phyloP scores from a whole-genome alignment of 1,140 invertebrate species.

The Procambarus virginalis region DNA sequence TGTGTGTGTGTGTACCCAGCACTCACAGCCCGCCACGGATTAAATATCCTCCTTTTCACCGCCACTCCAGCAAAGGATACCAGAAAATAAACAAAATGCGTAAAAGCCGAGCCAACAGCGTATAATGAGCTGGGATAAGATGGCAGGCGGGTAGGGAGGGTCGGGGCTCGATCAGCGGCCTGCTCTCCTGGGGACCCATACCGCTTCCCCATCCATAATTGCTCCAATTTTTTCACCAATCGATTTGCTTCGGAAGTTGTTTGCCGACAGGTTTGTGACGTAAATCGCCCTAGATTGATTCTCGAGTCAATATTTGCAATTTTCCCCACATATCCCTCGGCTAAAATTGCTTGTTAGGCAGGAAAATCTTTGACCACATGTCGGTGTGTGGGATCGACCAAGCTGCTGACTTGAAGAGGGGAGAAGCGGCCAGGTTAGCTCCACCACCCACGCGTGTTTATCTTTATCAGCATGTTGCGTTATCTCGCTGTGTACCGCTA shows the following conservation, averaged over 20 bases:
- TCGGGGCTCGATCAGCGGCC: background rate
- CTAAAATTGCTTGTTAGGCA: constrained; percentile 18
- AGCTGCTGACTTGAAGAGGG: background rate
- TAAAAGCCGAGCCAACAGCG: background rate
- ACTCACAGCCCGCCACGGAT: background rate
- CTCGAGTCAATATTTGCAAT: constrained; percentile 18
- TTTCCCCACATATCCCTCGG: constrained; percentile 9
- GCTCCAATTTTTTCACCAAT: constrained; percentile 6
- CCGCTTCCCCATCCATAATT: background rate
- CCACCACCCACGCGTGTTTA: no score
- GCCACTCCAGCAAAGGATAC: background rate
- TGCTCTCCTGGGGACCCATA: background rate
- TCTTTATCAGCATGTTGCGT: no score
- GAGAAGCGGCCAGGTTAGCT: background rate
- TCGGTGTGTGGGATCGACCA: background rate
- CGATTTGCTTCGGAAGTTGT: constrained; percentile 12
- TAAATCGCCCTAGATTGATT: constrained; percentile 15
- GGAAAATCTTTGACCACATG: constrained; percentile 6
- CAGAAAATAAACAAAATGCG: constrained; percentile 16
- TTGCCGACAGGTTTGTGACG: constrained; percentile 16
- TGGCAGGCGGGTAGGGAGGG: background rate
- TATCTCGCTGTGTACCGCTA: no score
- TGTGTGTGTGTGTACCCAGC: background rate
- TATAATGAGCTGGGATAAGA: background rate
- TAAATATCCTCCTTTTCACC: constrained; percentile 7